Evolutionary conservation across 2,888 invertebrate genomes (phyloP), one percentile per base, ranked within the genome.

Genomic region (Athalia rosae): DNA sequence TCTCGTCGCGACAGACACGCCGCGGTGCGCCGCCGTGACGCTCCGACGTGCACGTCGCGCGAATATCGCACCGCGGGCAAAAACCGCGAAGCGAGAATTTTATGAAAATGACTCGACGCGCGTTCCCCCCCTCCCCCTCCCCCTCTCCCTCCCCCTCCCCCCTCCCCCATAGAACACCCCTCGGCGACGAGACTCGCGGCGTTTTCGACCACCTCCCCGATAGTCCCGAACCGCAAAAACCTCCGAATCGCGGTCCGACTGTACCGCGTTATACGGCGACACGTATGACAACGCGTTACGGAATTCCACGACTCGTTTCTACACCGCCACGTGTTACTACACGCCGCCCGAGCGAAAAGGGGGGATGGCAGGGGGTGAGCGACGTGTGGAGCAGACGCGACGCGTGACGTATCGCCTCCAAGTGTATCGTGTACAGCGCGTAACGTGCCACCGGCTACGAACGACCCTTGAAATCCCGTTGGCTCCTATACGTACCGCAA

Each of bases 331-430:
- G 67, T 67, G 67, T 67, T 67, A 67, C 67, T 67, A 67, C 67
- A 67, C 67, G 76, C 71, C n/a, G n/a, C n/a, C n/a, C n/a, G n/a
- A n/a, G n/a, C n/a, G n/a, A n/a, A n/a, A n/a, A n/a, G 67, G 73
- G 9, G 64, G 79, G 73, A 78, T 76, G 66, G 67, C 56, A 80
- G 77, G 73, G 76, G 73, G 47, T 78, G 28, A 28, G 80, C 80
- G 80, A 83, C 83, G 82, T 85, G 81, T 87, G 87, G 84, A 83
- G 82, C 84, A 84, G 87, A 88, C 88, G 84, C 82, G 83, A 84
- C 83, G 84, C 81, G 85, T 88, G 88, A 88, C 85, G 85, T 85
- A 88, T 88, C 85, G 86, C 86, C 81, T 76, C 79, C 80, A 85
- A 85, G 85, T 85, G 85, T 87, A 88, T 87, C 85, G 85, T 85